Evolutionary conservation across 2,797 vertebrate genomes (phyloP).

Genomic region (Caiman crocodilus): DNA sequence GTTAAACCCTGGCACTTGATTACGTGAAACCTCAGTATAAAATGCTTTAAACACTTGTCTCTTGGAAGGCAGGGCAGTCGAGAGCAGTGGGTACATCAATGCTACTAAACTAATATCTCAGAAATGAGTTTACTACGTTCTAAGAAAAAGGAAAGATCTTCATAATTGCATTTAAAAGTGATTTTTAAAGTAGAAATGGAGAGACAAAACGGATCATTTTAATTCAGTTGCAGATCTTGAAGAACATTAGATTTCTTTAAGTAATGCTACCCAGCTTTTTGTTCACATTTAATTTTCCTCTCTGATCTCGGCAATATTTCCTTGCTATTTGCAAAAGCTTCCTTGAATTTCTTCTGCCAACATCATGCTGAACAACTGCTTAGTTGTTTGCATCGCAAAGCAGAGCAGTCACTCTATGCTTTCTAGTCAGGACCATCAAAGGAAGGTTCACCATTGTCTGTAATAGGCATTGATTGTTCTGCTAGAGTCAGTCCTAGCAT

Average conservation of each 20-base stretch:
- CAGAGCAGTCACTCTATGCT: rapidly evolving
- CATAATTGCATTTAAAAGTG: not conserved
- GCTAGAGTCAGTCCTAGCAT: not conserved
- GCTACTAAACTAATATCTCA: not conserved
- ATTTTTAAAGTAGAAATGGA: not conserved
- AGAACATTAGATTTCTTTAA: not conserved
- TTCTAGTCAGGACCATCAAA: not conserved
- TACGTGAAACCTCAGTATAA: not conserved
- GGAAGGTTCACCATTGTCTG: not conserved
- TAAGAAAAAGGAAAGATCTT: not conserved
- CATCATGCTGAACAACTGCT: not conserved
- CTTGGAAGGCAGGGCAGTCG: not conserved
- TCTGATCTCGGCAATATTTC: not conserved
- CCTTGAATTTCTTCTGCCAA: not conserved
- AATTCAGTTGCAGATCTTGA: not conserved
- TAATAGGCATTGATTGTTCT: not conserved
- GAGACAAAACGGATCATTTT: not conserved
- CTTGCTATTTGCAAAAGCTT: not conserved
- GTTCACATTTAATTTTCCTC: not conserved
- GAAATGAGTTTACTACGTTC: not conserved
- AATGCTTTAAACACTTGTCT: not conserved
- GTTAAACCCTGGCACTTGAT: not conserved
- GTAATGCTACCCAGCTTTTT: not conserved
- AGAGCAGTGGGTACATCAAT: not conserved
- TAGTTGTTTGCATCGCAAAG: not conserved